A percentile compares a stretch with the other conserved stretches of the same genome.
Conservation (phyloP, 2,797 vertebrate genomes). For the Pseudopleuronectes americanus region DNA sequence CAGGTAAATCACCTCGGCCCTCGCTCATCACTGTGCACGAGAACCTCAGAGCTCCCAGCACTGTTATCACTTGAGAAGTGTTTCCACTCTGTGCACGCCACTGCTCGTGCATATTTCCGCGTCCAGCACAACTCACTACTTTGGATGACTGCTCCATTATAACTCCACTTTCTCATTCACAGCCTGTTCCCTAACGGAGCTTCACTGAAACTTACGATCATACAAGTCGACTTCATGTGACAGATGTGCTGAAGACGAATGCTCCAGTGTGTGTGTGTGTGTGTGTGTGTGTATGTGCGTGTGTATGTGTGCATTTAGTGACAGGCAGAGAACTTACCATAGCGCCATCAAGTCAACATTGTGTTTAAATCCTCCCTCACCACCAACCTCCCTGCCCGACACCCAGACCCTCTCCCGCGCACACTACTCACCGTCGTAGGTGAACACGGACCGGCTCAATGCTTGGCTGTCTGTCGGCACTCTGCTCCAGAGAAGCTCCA, state of each 20-base stretch:
- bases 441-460: conserved; percentile 57
- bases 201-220: too few relatives aligned
- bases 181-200: too few relatives aligned
- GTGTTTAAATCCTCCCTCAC: conserved; percentile 1
- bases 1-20: too few relatives aligned
- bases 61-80: conserved; percentile 28
- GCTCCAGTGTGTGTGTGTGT: conserved; percentile 23
- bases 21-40: too few relatives aligned
- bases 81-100: conserved; percentile 5
- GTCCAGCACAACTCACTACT: conserved; percentile 4
- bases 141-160: too few relatives aligned
- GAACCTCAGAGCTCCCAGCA: neutral
- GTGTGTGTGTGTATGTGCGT: conserved; percentile 4
- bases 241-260: neutral
- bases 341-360: conserved; percentile 36
- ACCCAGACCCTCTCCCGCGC: conserved; percentile 24
- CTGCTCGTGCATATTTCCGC: conserved; percentile 19
- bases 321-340: conserved; percentile 69
- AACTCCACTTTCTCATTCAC: too few relatives aligned
- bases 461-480: conserved; percentile 25
- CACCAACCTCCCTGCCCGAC: conserved; percentile 23
- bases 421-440: conserved; percentile 72
- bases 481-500: conserved; percentile 55
- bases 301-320: conserved; percentile 22
- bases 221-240: neutral